Evolutionary conservation across 1,140 invertebrate species (phyloP).

Genomic region (Cataglyphis hispanica): DNA sequence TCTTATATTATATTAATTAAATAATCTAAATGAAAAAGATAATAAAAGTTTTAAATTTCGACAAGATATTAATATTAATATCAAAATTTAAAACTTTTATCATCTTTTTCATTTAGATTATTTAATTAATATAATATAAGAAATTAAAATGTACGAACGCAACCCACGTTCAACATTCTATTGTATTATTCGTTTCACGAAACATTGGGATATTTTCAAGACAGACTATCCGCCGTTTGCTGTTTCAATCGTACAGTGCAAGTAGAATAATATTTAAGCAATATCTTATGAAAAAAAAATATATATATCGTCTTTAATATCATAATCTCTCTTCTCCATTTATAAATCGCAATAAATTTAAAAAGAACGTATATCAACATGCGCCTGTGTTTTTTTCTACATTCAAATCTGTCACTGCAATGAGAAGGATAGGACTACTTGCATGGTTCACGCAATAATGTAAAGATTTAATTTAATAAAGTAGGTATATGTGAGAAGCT

Average conservation of each 20-base stretch:
- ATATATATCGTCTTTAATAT: slow-evolving; percentile 2
- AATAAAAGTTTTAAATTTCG: background rate
- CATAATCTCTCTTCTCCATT: background rate
- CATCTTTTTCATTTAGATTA: no score
- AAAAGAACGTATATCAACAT: background rate
- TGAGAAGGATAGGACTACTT: background rate
- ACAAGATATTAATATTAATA: slow-evolving; percentile 20
- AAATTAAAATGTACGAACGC: background rate
- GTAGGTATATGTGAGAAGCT: background rate
- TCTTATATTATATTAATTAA: background rate
- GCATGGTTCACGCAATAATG: background rate
- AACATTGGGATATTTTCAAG: slow-evolving; percentile 14
- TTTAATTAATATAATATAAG: no score
- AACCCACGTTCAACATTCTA: background rate
- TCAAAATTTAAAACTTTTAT: no score
- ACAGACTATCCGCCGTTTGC: background rate
- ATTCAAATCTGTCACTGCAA: background rate
- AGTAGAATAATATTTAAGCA: background rate
- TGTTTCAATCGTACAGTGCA: background rate
- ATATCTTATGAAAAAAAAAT: background rate
- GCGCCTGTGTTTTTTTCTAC: background rate
- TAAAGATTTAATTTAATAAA: slow-evolving; percentile 33
- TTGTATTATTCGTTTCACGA: background rate
- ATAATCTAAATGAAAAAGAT: background rate
- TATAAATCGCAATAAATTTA: background rate